Evolutionary conservation across 2,113 vertebrate genomes (phyloP).

Genomic region (Athene cunicularia): DNA sequence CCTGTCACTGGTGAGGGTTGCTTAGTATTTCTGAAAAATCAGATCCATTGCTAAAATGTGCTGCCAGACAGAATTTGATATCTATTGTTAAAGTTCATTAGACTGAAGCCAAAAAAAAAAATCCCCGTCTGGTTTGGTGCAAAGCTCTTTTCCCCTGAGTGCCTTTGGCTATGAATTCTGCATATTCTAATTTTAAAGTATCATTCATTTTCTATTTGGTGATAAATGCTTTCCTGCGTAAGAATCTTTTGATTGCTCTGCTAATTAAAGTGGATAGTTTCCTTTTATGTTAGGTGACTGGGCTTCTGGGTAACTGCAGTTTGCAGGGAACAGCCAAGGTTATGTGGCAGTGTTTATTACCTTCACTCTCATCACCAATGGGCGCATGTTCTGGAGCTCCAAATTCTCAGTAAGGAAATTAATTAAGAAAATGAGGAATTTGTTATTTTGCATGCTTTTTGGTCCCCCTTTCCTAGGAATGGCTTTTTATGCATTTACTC

Average conservation of each 20-base stretch:
- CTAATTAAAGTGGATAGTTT: constrained; percentile 66
- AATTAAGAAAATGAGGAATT: not conserved
- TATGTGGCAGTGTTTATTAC: constrained; percentile 27
- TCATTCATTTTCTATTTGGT: constrained; percentile 67
- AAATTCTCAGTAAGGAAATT: not conserved
- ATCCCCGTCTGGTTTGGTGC: constrained; percentile 55
- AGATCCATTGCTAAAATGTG: constrained; percentile 19
- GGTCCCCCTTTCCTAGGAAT: not conserved
- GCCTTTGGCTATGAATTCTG: constrained; percentile 65
- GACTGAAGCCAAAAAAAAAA: constrained; percentile 55
- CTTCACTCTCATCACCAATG: not conserved
- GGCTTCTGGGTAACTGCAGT: constrained; percentile 54
- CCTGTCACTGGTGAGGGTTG: not conserved
- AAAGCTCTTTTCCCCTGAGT: constrained; percentile 52
- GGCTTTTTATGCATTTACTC: not conserved
- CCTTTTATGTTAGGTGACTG: constrained; percentile 58
- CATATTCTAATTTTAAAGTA: constrained; percentile 71
- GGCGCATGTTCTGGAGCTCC: not conserved
- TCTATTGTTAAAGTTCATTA: constrained; percentile 63
- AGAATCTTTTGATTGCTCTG: constrained; percentile 62
- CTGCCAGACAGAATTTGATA: constrained; percentile 58
- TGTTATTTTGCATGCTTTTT: not conserved
- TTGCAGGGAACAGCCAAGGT: constrained; percentile 50
- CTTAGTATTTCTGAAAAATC: constrained; percentile 35
- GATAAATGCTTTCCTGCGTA: constrained; percentile 59